Conservation (phyloP, 1,140 invertebrate species). For the Aphelenchoides besseyi region DNA sequence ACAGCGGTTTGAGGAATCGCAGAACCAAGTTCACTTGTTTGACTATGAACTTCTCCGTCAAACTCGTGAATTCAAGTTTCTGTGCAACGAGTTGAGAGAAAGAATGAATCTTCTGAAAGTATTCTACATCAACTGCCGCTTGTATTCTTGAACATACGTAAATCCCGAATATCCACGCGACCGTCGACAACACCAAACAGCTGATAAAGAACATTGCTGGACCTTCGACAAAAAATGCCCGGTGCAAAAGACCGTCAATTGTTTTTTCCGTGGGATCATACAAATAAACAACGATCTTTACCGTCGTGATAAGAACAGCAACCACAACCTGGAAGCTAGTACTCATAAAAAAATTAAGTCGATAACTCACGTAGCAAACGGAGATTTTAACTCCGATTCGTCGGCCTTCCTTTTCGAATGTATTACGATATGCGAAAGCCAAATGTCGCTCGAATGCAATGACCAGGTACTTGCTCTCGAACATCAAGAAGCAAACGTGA, state of each 20-base stretch:
- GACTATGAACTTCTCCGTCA: background rate
- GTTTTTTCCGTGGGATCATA: background rate
- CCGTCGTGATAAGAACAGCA: background rate
- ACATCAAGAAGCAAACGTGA: slow-evolving; percentile 8
- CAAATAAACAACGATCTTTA: slow-evolving; percentile 8
- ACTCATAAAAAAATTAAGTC: too few species aligned
- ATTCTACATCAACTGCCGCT: background rate
- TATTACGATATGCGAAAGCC: background rate
- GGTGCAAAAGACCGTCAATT: background rate
- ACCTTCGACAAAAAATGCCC: slow-evolving; percentile 9
- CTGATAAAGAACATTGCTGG: background rate
- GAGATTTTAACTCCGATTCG: background rate
- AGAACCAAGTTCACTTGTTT: background rate
- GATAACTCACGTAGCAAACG: slow-evolving; percentile 1
- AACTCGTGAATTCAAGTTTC: background rate
- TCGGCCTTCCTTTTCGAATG: background rate
- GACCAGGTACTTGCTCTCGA: background rate
- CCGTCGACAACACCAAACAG: background rate
- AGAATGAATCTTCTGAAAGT: background rate
- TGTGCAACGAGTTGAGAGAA: background rate
- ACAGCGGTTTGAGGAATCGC: background rate
- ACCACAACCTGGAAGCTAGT: background rate
- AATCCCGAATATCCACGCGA: background rate
- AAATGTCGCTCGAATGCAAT: background rate
- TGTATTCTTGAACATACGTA: background rate